Percentiles rank a stretch among this genome's conserved stretches.
Conservation (phyloP, 2,888 invertebrate genomes). For the Drosophila pseudotakahashii region DNA sequence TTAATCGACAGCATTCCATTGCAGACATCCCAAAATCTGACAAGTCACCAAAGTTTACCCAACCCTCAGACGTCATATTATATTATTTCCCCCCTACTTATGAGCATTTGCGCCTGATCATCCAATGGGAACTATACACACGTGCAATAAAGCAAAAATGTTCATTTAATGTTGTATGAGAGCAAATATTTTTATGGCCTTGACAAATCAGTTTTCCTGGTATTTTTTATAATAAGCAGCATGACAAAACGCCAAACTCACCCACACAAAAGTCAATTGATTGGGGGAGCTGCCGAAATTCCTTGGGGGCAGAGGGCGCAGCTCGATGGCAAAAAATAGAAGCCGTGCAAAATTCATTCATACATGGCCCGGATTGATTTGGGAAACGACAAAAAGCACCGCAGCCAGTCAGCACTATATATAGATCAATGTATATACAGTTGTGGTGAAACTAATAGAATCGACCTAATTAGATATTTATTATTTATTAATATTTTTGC, state of each 20-base stretch:
- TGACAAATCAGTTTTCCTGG: constrained; percentile 74
- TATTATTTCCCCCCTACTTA: constrained; percentile 26
- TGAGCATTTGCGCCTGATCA: constrained; percentile 42
- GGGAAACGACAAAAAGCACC: constrained; percentile 46
- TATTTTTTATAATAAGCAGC: constrained; percentile 70
- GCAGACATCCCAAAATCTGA: constrained; percentile 48
- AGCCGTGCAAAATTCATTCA: constrained; percentile 71
- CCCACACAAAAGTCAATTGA: constrained; percentile 33
- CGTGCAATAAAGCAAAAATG: constrained; percentile 41
- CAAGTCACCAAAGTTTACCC: constrained; percentile 63
- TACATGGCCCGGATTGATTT: constrained; percentile 67
- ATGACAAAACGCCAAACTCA: constrained; percentile 43
- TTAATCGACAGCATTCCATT: constrained; percentile 65
- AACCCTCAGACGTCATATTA: constrained; percentile 8
- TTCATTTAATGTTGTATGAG: constrained; percentile 61
- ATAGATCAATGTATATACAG: constrained; percentile 8
- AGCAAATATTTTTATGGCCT: constrained; percentile 67
- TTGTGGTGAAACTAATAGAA: not conserved
- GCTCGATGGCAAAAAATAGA: constrained; percentile 65
- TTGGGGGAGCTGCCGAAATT: constrained; percentile 39
- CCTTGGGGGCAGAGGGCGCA: constrained; percentile 29
- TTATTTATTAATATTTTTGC: too few relatives aligned
- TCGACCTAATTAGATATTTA: not conserved
- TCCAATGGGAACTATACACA: constrained; percentile 30
- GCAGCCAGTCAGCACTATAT: constrained; percentile 19